Percentiles rank a stretch among this genome's conserved stretches.
Evolutionary conservation across 2,797 vertebrate genomes (phyloP).

Genomic region (Mormyrops attenuatus): DNA sequence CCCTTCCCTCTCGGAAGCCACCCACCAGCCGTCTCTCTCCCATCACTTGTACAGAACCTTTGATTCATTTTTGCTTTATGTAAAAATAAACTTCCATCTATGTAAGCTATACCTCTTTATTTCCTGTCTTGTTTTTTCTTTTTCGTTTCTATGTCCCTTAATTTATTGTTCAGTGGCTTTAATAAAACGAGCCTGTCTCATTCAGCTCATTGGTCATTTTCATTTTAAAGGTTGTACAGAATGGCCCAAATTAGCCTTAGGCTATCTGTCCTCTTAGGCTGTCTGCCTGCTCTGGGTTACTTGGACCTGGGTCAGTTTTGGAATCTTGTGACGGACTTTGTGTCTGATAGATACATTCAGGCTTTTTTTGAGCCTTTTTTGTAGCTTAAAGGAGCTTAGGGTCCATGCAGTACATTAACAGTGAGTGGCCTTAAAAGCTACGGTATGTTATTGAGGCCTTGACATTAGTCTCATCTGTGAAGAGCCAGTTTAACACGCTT

Average conservation of each 20-base stretch:
- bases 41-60: slow-evolving; percentile 70
- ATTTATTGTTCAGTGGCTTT: slow-evolving; percentile 62
- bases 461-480: neutral
- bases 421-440: neutral
- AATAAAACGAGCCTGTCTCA: slow-evolving; percentile 61
- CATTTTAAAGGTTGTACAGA: slow-evolving; percentile 16
- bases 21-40: slow-evolving; percentile 48
- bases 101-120: slow-evolving; percentile 52
- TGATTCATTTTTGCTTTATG: slow-evolving; percentile 62
- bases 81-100: slow-evolving; percentile 83
- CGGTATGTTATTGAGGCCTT: neutral
- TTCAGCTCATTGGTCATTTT: slow-evolving; percentile 43
- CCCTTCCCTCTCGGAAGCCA: slow-evolving; percentile 48
- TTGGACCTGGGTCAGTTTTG: neutral
- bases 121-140: slow-evolving; percentile 43
- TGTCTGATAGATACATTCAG: neutral
- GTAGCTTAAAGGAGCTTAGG: neutral
- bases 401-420: neutral
- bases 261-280: neutral
- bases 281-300: neutral
- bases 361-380: neutral
- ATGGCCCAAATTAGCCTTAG: neutral
- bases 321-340: neutral
- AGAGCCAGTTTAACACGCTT: neutral
- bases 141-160: slow-evolving; percentile 30